A percentile compares a stretch with the other conserved stretches of the same genome.
phyloP scores from a whole-genome alignment of 2,888 invertebrate genomes.

The Lasioglossum calceatum region DNA sequence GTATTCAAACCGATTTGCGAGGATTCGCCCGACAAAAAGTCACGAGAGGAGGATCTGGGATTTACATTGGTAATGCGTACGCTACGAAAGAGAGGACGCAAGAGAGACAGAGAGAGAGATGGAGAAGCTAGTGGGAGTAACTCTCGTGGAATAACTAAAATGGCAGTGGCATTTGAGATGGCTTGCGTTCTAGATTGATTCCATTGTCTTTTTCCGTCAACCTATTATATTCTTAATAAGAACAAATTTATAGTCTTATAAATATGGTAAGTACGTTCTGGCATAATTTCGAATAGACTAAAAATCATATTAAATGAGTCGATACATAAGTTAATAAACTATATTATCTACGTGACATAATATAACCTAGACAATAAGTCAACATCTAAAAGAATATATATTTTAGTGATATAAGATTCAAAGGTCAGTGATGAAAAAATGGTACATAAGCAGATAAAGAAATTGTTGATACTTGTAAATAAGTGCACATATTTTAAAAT shows the following conservation, averaged over 20 bases:
- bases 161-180: constrained; percentile 44
- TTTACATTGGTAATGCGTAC: constrained; percentile 80
- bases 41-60: constrained; percentile 69
- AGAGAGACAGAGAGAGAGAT: background rate
- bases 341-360: background rate
- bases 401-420: background rate
- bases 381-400: background rate
- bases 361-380: background rate
- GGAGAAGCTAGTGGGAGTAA: constrained; percentile 24
- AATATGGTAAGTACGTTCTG: background rate
- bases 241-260: background rate
- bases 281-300: background rate
- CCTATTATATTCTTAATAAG: background rate
- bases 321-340: too few species aligned
- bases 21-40: constrained; percentile 80
- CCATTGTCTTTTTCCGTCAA: constrained; percentile 1
- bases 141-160: constrained; percentile 61
- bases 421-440: background rate
- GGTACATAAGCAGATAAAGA: background rate
- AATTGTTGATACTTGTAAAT: background rate
- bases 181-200: constrained; percentile 30
- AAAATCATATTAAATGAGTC: background rate
- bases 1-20: constrained; percentile 81
- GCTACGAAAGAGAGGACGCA: constrained; percentile 34
- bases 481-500: background rate